Conservation (phyloP, 2,797 vertebrate species). For the Myotis pilosus region DNA sequence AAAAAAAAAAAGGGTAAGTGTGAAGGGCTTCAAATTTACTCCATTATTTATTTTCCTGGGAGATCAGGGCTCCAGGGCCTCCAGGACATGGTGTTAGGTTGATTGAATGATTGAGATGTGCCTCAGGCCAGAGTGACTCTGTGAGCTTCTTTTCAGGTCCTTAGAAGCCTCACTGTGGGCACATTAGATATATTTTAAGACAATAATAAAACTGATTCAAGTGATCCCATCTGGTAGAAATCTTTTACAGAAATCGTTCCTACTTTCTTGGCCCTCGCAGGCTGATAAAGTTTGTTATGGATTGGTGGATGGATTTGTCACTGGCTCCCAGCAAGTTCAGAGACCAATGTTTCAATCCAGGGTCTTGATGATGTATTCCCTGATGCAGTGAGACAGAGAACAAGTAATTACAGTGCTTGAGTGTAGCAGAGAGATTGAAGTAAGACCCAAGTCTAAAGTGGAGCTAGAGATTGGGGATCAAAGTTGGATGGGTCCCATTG, state of each 20-base stretch:
- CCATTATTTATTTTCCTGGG: not conserved
- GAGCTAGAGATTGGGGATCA: not conserved
- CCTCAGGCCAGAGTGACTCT: constrained; percentile 24
- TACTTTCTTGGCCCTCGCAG: constrained; percentile 56
- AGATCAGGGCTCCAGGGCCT: not conserved
- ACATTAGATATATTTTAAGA: constrained; percentile 68
- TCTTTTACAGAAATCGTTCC: constrained; percentile 64
- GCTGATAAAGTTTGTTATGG: constrained; percentile 52
- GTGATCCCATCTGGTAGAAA: constrained; percentile 71
- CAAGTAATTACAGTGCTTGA: not conserved
- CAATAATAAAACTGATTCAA: constrained; percentile 69
- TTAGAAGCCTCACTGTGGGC: constrained; percentile 58
- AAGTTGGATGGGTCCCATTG: not conserved
- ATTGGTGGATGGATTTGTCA: constrained; percentile 54
- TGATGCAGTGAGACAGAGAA: not conserved
- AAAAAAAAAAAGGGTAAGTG: not conserved
- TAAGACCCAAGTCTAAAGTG: not conserved
- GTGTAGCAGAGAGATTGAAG: not conserved
- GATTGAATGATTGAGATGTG: constrained; percentile 33
- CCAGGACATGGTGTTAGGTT: not conserved
- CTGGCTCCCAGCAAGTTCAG: constrained; percentile 53
- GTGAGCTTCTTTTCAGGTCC: constrained; percentile 44
- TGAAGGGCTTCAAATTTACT: not conserved
- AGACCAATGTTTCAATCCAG: constrained; percentile 62
- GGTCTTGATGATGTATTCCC: not conserved